Conservation (phyloP, 2,797 vertebrate species). For the Myripristis murdjan region DNA sequence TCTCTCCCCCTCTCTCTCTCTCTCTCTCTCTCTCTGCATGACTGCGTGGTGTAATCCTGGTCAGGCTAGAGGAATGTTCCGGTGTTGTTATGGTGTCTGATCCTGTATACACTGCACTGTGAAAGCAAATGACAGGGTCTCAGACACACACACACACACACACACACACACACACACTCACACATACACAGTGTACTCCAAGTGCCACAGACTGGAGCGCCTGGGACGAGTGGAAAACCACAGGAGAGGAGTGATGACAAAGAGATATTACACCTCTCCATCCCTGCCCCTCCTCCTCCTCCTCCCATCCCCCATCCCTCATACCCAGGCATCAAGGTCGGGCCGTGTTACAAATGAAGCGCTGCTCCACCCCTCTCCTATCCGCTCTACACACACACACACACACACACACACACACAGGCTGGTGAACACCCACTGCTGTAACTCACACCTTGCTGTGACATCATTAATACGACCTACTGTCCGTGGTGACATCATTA, state of each 20-base stretch:
- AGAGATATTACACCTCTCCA: slow-evolving; percentile 77
- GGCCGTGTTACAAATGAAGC: slow-evolving; percentile 74
- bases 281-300: slow-evolving; percentile 52
- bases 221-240: slow-evolving; percentile 70
- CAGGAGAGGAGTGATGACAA: slow-evolving; percentile 77
- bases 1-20: slow-evolving; percentile 1
- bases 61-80: slow-evolving; percentile 72
- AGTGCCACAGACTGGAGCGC: slow-evolving; percentile 43
- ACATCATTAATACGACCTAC: slow-evolving; percentile 83
- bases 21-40: slow-evolving; percentile 45
- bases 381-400: slow-evolving; percentile 33
- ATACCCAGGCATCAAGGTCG: slow-evolving; percentile 78
- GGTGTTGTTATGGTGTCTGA: slow-evolving; percentile 75
- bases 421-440: slow-evolving; percentile 52
- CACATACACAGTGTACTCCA: slow-evolving; percentile 52
- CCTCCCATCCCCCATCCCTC: slow-evolving; percentile 74
- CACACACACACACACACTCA: slow-evolving; percentile 32
- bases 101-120: slow-evolving; percentile 45
- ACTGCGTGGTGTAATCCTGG: slow-evolving; percentile 66
- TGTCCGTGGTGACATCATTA: slow-evolving; percentile 81
- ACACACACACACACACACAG: slow-evolving; percentile 38
- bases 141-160: background rate
- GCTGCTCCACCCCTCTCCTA: slow-evolving; percentile 59
- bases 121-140: slow-evolving; percentile 53
- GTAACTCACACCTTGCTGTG: slow-evolving; percentile 68